Conservation (phyloP, 1,140 invertebrate genomes). For the Telenomus remus region DNA sequence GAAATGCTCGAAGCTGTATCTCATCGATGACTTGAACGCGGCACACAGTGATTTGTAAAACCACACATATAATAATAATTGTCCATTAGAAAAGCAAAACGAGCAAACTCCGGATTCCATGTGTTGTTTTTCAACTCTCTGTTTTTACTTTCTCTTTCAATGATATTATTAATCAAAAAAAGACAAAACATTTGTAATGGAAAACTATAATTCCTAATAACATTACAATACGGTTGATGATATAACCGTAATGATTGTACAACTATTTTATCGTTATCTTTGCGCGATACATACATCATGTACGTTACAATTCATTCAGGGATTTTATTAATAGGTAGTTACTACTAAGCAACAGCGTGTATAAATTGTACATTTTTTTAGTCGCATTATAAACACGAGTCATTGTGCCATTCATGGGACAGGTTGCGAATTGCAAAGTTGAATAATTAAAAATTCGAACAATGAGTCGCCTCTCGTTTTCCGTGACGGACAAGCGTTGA, state of each 20-base stretch:
- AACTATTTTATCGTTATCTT: constrained; percentile 31
- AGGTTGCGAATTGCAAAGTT: constrained; percentile 1
- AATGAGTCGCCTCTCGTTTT: constrained; percentile 17
- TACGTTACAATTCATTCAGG: constrained; percentile 30
- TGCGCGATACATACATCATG: constrained; percentile 8
- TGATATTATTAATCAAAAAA: constrained; percentile 10
- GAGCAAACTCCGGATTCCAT: too few species aligned
- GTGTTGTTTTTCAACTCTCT: constrained; percentile 46
- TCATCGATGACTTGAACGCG: constrained; percentile 9
- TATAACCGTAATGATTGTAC: constrained; percentile 24
- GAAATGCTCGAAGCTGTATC: constrained; percentile 30
- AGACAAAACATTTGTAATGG: background rate
- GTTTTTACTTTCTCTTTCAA: constrained; percentile 21
- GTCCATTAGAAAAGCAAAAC: background rate
- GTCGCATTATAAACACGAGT: constrained; percentile 28
- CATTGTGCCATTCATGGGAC: constrained; percentile 38
- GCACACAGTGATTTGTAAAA: constrained; percentile 24
- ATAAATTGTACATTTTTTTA: constrained; percentile 54
- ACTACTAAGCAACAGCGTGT: constrained; percentile 34
- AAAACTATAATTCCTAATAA: constrained; percentile 1
- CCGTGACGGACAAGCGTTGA: constrained; percentile 17
- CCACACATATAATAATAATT: constrained; percentile 12
- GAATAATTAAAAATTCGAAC: constrained; percentile 7
- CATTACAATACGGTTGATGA: constrained; percentile 8
- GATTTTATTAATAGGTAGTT: constrained; percentile 54